Base-by-base conservation (phyloP, 2,888 invertebrate genomes). In the Ectobius pallidus region DNA sequence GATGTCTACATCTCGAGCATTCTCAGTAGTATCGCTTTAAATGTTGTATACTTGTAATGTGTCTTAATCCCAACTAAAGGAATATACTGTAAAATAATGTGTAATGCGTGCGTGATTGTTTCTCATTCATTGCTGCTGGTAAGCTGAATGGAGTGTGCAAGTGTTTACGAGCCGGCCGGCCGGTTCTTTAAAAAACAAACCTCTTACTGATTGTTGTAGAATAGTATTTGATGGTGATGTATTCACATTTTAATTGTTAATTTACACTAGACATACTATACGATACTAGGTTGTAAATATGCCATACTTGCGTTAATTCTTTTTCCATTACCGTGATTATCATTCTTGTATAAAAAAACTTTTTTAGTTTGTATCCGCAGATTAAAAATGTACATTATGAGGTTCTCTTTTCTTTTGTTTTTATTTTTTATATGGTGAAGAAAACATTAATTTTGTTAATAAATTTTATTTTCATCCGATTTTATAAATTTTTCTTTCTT, bases 31-130 rank as follows among this genome's bases (percentile, higher is more conserved):
- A 30, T 16, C 30, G 58, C 58, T 58, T 58, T 58, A 30, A 25
- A 58, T 58, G 58, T 58, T 58, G 58, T 30, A 58, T 58, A 58
- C 27, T 14, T 52, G n/a, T 58, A 58, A n/a, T 58, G 58, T 58
- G 58, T 58, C 30, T 58, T n/a, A 58, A n/a, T 14, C n/a, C n/a
- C n/a, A 46, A 30, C 30, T 6, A 34, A 6, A 34, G 34, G 6
- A 34, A 25, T 58, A 30, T 25, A 30, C 11, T 58, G 25, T 55
- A 22, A n/a, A n/a, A n/a, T 55, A 27, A n/a, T 27, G 46, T 46
- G 46, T 46, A n/a, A n/a, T 46, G 46, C n/a, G 58, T 30, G n/a
- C 30, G 27, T 58, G 22, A 58, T 27, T 58, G 58, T 25, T 58
- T 25, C 58, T 58, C 32, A 11, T 58, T 16, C 58, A 14, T n/a